Conservation (phyloP, 2,113 vertebrate genomes). For the Peromyscus leucopus region DNA sequence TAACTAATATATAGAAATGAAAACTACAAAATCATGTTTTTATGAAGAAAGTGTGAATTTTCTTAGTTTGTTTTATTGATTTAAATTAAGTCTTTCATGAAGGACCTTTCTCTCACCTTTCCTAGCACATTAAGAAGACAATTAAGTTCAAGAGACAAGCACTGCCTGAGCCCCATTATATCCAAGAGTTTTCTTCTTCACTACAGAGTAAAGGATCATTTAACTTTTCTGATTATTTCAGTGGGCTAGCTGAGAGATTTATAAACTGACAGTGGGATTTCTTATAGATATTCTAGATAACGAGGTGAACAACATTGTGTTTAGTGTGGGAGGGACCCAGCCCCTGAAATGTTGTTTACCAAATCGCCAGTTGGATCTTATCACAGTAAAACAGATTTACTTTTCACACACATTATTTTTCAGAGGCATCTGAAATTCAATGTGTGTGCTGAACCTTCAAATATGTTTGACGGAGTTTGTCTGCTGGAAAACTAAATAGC, state of each 20-base stretch:
- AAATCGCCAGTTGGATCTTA: constrained; percentile 78
- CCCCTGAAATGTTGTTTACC: constrained; percentile 61
- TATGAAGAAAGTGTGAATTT: not conserved
- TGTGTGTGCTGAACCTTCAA: constrained; percentile 63
- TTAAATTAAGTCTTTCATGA: constrained; percentile 41
- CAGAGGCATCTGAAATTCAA: constrained; percentile 71
- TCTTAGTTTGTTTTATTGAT: constrained; percentile 19
- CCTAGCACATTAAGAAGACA: not conserved
- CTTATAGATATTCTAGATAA: constrained; percentile 53
- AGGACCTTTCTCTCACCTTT: not conserved
- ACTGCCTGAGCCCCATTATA: constrained; percentile 19
- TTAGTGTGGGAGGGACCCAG: constrained; percentile 12
- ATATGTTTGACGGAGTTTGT: constrained; percentile 66
- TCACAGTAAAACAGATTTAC: constrained; percentile 75
- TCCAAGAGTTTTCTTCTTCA: constrained; percentile 8
- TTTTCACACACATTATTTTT: constrained; percentile 71
- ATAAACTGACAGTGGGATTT: constrained; percentile 64
- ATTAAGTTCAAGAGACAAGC: constrained; percentile 6
- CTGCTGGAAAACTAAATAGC: constrained; percentile 63
- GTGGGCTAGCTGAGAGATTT: constrained; percentile 17
- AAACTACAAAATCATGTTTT: not conserved
- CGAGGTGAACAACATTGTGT: constrained; percentile 33
- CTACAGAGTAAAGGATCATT: constrained; percentile 53
- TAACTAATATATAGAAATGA: not conserved
- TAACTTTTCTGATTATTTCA: constrained; percentile 63